Conservation (phyloP, 2,113 vertebrate species). For the Paraplagusia blochii region DNA sequence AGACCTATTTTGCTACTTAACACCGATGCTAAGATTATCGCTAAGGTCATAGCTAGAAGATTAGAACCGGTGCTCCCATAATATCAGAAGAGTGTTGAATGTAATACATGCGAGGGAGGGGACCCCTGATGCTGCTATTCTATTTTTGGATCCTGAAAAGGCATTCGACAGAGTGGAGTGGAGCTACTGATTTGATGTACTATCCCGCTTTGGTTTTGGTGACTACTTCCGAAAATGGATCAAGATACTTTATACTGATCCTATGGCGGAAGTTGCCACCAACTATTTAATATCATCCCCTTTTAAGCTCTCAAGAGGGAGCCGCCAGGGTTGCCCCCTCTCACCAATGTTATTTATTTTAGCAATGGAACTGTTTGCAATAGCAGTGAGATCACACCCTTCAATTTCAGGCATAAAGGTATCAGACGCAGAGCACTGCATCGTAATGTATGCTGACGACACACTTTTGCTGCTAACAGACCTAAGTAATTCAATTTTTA, state of each 20-base stretch:
- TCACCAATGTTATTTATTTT: too few species aligned
- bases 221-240: too few species aligned
- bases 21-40: background rate
- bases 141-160: background rate
- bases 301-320: too few species aligned
- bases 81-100: background rate
- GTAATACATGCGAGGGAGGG: background rate
- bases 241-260: too few species aligned
- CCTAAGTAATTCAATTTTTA: background rate
- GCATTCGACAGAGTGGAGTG: too few species aligned
- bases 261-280: too few species aligned
- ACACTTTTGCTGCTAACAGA: constrained; percentile 10
- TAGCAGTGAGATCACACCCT: too few species aligned
- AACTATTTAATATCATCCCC: too few species aligned
- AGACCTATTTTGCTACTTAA: background rate
- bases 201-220: too few species aligned
- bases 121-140: background rate
- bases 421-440: background rate
- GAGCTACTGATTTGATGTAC: too few species aligned
- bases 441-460: background rate
- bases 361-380: too few species aligned
- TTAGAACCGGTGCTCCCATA: background rate
- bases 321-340: too few species aligned
- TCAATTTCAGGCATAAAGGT: background rate
- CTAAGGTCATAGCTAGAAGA: background rate